Conservation (phyloP, 2,113 vertebrate species). For the Chaetops frenatus region DNA sequence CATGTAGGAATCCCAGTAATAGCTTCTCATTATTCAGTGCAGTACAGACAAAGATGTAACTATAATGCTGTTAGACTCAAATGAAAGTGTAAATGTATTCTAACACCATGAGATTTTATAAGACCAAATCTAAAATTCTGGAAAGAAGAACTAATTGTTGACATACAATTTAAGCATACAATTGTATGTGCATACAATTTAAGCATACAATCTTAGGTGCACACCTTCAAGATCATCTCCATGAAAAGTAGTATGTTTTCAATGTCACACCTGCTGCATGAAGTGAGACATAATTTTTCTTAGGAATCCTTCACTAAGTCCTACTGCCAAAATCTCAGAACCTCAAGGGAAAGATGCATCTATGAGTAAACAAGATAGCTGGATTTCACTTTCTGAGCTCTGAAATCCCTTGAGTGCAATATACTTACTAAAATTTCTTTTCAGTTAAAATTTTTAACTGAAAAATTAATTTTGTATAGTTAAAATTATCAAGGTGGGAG, state of each 20-base stretch:
- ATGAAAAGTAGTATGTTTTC: not conserved
- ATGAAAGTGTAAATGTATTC: not conserved
- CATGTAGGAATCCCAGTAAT: not conserved
- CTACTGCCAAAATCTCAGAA: not conserved
- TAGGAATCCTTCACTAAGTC: not conserved
- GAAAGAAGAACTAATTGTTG: not conserved
- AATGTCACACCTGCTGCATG: not conserved
- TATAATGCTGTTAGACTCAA: not conserved
- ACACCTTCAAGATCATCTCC: not conserved
- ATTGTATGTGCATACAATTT: not conserved
- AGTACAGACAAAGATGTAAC: not conserved
- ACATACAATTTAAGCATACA: not conserved
- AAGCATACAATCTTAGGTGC: not conserved
- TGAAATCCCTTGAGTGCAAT: not conserved
- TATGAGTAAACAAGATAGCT: not conserved
- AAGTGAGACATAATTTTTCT: not conserved
- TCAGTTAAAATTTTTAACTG: no score
- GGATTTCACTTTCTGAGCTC: not conserved
- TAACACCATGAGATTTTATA: not conserved
- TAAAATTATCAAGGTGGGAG: not conserved
- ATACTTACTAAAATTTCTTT: not conserved
- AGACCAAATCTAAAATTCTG: not conserved
- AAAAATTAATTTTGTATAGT: not conserved
- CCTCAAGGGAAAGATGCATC: not conserved
- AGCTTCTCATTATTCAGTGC: not conserved